Percentiles rank a stretch among this genome's conserved stretches.
Evolutionary conservation across 2,888 invertebrate genomes (phyloP).

Genomic region (Dasysyrphus tricinctus): DNA sequence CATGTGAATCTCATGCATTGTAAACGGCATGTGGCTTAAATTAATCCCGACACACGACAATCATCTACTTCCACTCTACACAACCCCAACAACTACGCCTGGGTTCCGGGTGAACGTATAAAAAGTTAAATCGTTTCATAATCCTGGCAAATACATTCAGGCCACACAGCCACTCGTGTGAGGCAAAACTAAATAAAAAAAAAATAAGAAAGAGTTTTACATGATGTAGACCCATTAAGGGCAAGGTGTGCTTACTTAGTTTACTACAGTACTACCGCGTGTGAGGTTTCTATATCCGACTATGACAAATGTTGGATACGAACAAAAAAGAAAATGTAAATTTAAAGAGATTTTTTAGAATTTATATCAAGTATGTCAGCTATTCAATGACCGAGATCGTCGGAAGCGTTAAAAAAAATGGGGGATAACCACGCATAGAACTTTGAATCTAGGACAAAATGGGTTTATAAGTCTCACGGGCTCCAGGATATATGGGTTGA

Average conservation of each 20-base stretch:
- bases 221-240: constrained; percentile 31
- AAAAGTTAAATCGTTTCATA: constrained; percentile 32
- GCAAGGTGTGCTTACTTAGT: constrained; percentile 23
- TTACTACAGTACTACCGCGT: constrained; percentile 6
- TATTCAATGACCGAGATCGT: constrained; percentile 23
- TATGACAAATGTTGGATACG: constrained; percentile 1
- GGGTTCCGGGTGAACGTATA: not conserved
- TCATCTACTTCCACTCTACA: constrained; percentile 20
- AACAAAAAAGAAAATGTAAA: constrained; percentile 14
- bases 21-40: constrained; percentile 34
- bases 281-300: constrained; percentile 3
- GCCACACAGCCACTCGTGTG: constrained; percentile 12
- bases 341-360: not conserved
- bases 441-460: constrained; percentile 11
- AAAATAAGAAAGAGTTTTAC: constrained; percentile 17
- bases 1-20: constrained; percentile 5
- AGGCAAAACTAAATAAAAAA: not conserved
- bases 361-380: constrained; percentile 8
- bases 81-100: not conserved
- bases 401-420: not conserved
- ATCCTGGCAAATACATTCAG: constrained; percentile 25
- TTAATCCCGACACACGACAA: constrained; percentile 47
- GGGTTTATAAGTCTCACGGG: constrained; percentile 10
- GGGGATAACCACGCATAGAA: constrained; percentile 8
- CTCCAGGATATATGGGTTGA: not conserved